These are phyloP conservation scores for Yponomeuta plumbellus DNA, from an alignment of 2,888 invertebrate species.

Conservation along the genomic window DNA sequence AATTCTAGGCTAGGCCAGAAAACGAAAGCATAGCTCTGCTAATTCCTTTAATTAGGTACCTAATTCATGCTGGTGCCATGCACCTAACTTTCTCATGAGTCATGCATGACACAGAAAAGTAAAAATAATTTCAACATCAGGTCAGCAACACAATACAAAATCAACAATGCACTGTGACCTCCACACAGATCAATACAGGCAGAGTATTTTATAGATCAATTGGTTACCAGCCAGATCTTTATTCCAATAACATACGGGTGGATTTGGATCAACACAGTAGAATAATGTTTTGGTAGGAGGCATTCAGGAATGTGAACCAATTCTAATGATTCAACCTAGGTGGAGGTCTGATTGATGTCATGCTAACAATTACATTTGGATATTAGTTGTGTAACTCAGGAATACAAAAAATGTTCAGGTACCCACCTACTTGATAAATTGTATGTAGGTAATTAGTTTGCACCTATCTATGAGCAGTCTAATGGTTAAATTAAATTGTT, in stretches of 20 bases:
- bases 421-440: neutral
- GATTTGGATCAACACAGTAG: neutral
- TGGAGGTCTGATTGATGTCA: neutral
- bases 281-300: neutral
- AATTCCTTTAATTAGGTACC: neutral
- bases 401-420: neutral
- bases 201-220: neutral
- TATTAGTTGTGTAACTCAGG: neutral
- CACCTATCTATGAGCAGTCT: neutral
- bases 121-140: slow-evolving; percentile 19
- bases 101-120: neutral
- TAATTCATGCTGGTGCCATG: neutral
- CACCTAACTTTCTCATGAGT: neutral
- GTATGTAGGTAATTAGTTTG: neutral
- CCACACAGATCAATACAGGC: neutral
- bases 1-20: neutral
- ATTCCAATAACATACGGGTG: neutral
- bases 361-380: neutral
- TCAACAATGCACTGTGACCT: slow-evolving; percentile 37
- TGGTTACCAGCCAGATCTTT: neutral
- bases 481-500: too few relatives aligned
- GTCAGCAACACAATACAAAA: slow-evolving; percentile 34
- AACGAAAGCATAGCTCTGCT: neutral
- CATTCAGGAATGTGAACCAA: neutral
- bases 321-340: neutral